phyloP scores from a whole-genome alignment of 2,888 invertebrate species.

The Hyles lineata region DNA sequence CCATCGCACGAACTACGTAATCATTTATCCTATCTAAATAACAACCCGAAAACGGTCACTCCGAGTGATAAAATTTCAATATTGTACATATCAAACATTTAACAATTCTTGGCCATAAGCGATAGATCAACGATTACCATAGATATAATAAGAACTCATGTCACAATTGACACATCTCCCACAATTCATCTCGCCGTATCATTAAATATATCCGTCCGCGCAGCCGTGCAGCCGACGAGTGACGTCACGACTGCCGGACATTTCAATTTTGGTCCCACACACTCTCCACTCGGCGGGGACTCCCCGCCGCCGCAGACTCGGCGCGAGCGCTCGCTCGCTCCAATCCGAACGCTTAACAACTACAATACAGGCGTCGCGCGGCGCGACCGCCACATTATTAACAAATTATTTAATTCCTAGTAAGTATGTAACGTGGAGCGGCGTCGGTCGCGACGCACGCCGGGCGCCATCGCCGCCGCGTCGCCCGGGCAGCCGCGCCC shows the following conservation, averaged over 20 bases:
- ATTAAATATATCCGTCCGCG: slow-evolving; percentile 38
- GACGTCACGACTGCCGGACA: slow-evolving; percentile 32
- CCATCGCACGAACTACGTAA: slow-evolving; percentile 53
- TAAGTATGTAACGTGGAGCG: slow-evolving; percentile 56
- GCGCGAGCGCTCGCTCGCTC: slow-evolving; percentile 45
- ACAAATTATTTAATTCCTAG: slow-evolving; percentile 52
- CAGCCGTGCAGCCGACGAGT: slow-evolving; percentile 47
- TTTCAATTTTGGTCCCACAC: slow-evolving; percentile 77
- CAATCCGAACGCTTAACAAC: slow-evolving; percentile 70
- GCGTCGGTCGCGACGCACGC: slow-evolving; percentile 37
- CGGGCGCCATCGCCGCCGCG: slow-evolving; percentile 19
- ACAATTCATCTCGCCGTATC: slow-evolving; percentile 26
- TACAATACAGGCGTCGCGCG: slow-evolving; percentile 63
- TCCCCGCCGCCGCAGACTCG: not conserved
- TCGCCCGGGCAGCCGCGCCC: not conserved
- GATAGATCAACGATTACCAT: slow-evolving; percentile 25
- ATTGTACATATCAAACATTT: slow-evolving; percentile 60
- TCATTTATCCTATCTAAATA: slow-evolving; percentile 75
- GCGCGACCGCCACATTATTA: slow-evolving; percentile 71
- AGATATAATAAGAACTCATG: slow-evolving; percentile 30
- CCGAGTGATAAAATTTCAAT: slow-evolving; percentile 75
- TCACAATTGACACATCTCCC: slow-evolving; percentile 25
- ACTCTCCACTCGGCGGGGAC: slow-evolving; percentile 36
- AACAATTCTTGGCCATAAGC: slow-evolving; percentile 48
- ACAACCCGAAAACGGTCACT: slow-evolving; percentile 73